These are phyloP conservation scores for Antedon mediterranea DNA, from an alignment of 53 echinoderm and acorn worm genomes.

Conservation along the genomic window DNA sequence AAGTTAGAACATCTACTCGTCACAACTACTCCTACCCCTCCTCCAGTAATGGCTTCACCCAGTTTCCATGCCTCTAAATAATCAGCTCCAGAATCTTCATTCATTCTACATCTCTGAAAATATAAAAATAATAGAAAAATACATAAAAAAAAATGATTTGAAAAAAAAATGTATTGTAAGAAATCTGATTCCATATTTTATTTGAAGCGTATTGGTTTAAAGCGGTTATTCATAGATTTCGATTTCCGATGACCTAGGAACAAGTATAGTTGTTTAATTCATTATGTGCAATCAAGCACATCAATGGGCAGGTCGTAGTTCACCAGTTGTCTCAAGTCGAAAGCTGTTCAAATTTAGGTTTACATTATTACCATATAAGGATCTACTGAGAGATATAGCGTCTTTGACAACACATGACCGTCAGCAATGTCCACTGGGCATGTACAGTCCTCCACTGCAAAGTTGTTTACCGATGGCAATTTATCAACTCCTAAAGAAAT, in stretches of 20 bases:
- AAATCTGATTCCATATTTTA: background rate
- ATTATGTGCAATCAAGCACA: too few relatives aligned
- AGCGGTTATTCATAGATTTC: too few relatives aligned
- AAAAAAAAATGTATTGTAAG: background rate
- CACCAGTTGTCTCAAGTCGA: too few relatives aligned
- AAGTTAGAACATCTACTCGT: slow-evolving; percentile 26
- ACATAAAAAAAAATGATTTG: background rate
- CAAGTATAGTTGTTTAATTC: too few relatives aligned
- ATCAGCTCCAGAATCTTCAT: slow-evolving; percentile 28
- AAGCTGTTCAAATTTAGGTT: too few relatives aligned
- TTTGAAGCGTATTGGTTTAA: background rate
- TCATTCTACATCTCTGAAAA: slow-evolving; percentile 40
- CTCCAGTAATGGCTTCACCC: slow-evolving; percentile 38
- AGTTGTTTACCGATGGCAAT: slow-evolving; percentile 26
- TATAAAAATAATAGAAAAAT: background rate
- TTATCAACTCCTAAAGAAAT: slow-evolving; percentile 19
- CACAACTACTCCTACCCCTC: slow-evolving; percentile 44
- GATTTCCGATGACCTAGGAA: too few relatives aligned
- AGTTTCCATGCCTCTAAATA: slow-evolving; percentile 45
- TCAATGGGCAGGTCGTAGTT: too few relatives aligned
- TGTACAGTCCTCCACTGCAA: slow-evolving; percentile 43
- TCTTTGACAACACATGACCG: slow-evolving; percentile 41
- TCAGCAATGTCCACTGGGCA: slow-evolving; percentile 34
- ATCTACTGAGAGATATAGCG: slow-evolving; percentile 49
- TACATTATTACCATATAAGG: slow-evolving; percentile 48